A percentile compares a stretch with the other conserved stretches of the same genome.
phyloP scores from a whole-genome alignment of 2,797 vertebrate genomes.

The Sebastiscus tertius region DNA sequence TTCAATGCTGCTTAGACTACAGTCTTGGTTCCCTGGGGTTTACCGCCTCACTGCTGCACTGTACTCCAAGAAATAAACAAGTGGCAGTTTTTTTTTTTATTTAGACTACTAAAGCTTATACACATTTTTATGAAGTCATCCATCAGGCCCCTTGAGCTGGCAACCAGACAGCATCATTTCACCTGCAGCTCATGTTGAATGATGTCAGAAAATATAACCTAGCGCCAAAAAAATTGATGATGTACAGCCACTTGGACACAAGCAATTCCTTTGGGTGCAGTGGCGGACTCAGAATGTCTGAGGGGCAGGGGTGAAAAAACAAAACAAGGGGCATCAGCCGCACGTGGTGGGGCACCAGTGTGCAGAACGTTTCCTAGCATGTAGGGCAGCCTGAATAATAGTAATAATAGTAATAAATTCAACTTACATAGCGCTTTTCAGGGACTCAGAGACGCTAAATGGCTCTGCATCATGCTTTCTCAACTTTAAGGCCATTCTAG shows the following conservation, averaged over 20 bases:
- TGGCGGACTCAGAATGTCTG: no score
- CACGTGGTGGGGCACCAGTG: no score
- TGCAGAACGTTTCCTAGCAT: no score
- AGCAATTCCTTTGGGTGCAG: background rate
- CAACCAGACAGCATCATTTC: slow-evolving; percentile 26
- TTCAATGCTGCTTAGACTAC: background rate
- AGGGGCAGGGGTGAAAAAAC: no score
- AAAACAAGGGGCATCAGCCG: no score
- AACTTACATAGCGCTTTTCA: no score
- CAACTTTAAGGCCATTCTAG: no score
- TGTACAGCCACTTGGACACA: slow-evolving; percentile 6
- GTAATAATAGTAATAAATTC: no score
- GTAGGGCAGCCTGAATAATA: no score
- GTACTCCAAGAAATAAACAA: slow-evolving; percentile 44
- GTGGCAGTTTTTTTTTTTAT: background rate
- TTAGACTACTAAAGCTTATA: slow-evolving; percentile 3
- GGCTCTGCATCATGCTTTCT: no score
- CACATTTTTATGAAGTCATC: slow-evolving; percentile 43
- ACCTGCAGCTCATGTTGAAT: slow-evolving; percentile 27
- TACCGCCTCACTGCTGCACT: slow-evolving; percentile 1
- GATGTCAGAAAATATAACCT: slow-evolving; percentile 6
- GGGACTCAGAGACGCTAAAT: no score
- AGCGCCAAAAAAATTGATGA: slow-evolving; percentile 36
- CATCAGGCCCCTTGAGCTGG: slow-evolving; percentile 8
- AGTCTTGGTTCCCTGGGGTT: background rate